phyloP scores from a whole-genome alignment of 2,888 invertebrate species.

The Stenolophus ochropezus region DNA sequence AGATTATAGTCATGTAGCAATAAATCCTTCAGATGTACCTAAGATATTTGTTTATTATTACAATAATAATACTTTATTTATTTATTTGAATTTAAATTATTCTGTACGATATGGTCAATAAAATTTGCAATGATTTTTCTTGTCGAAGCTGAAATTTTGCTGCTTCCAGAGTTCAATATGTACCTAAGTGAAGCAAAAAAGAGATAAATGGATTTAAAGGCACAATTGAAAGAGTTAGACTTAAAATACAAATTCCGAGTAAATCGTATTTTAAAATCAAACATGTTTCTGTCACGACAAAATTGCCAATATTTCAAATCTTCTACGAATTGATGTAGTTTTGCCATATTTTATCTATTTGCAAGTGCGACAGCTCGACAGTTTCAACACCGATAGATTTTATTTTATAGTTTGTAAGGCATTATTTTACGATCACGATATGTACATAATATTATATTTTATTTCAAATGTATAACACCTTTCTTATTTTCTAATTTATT shows the following conservation, averaged over 20 bases:
- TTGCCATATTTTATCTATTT: not conserved
- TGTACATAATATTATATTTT: too few relatives aligned
- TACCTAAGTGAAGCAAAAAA: not conserved
- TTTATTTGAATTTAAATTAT: too few relatives aligned
- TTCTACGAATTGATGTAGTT: not conserved
- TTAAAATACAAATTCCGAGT: not conserved
- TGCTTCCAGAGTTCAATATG: too few relatives aligned
- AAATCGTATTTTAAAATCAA: not conserved
- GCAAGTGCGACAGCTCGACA: not conserved
- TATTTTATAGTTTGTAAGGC: not conserved
- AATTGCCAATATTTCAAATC: not conserved
- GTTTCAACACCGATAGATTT: not conserved
- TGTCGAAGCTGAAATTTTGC: too few relatives aligned
- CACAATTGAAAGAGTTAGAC: not conserved
- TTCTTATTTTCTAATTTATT: too few relatives aligned
- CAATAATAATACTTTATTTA: too few relatives aligned
- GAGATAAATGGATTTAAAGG: not conserved
- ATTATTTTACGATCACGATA: not conserved
- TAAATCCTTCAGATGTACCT: too few relatives aligned
- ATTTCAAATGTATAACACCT: too few relatives aligned
- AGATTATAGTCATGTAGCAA: too few relatives aligned
- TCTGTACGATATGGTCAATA: too few relatives aligned
- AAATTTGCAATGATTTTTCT: too few relatives aligned
- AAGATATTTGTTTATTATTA: too few relatives aligned
- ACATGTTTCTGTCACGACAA: not conserved